Evolutionary conservation across 1,140 invertebrate species (phyloP).

Genomic region (Pentalonia nigronervosa): DNA sequence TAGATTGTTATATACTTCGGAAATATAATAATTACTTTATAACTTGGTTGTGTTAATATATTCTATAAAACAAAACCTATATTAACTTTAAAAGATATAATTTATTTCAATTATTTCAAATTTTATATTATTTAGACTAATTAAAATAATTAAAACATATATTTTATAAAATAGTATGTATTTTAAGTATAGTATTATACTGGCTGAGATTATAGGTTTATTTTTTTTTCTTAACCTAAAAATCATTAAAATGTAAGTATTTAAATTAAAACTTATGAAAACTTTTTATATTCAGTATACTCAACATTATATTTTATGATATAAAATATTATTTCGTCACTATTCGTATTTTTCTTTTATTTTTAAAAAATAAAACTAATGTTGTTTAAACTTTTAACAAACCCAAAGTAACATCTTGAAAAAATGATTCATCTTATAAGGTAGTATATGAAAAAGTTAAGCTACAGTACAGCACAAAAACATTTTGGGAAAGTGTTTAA

Average conservation of each 20-base stretch:
- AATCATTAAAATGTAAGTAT: not conserved
- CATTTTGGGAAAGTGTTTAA: not conserved
- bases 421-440: not conserved
- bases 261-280: slow-evolving; percentile 10
- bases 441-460: not conserved
- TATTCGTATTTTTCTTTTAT: not conserved
- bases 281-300: not conserved
- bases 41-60: not conserved
- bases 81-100: not conserved
- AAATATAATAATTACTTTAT: not conserved
- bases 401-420: slow-evolving; percentile 14
- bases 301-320: not conserved
- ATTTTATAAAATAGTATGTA: not conserved
- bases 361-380: not conserved
- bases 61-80: not conserved
- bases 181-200: not conserved
- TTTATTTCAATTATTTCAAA: not conserved
- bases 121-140: not conserved
- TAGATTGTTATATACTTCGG: not conserved
- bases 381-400: slow-evolving; percentile 29
- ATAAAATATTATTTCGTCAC: not conserved
- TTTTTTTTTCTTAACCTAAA: slow-evolving; percentile 8
- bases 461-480: not conserved
- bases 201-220: not conserved
- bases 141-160: not conserved